These are phyloP conservation scores for Drosophila azteca DNA, from an alignment of 1,140 invertebrate genomes.

Conservation along the genomic window DNA sequence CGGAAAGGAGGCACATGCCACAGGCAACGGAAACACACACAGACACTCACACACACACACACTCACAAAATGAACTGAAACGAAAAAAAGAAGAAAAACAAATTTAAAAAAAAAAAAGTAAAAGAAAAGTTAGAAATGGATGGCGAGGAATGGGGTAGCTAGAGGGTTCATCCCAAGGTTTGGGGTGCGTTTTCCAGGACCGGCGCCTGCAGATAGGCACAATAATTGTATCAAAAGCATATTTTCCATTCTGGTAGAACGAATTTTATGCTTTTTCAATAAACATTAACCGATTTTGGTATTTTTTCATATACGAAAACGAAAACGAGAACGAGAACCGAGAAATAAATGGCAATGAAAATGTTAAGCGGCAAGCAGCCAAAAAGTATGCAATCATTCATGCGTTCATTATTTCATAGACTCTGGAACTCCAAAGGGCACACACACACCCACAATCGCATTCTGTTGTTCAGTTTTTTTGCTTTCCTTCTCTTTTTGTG, in stretches of 20 bases:
- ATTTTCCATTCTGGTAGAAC: slow-evolving; percentile 84
- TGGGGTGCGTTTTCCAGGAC: slow-evolving; percentile 53
- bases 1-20: slow-evolving; percentile 7
- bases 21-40: too few species aligned
- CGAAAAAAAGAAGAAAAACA: slow-evolving; percentile 61
- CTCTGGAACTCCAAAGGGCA: slow-evolving; percentile 49
- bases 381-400: slow-evolving; percentile 75
- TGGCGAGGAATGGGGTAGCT: slow-evolving; percentile 24
- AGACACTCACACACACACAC: slow-evolving; percentile 21
- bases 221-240: slow-evolving; percentile 84
- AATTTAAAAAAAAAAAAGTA: slow-evolving; percentile 51
- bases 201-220: slow-evolving; percentile 78
- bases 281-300: slow-evolving; percentile 84
- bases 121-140: slow-evolving; percentile 29
- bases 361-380: slow-evolving; percentile 37
- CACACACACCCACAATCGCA: slow-evolving; percentile 23
- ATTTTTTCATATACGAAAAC: slow-evolving; percentile 74
- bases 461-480: slow-evolving; percentile 44
- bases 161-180: slow-evolving; percentile 48
- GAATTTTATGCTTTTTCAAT: slow-evolving; percentile 84
- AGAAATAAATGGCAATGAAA: slow-evolving; percentile 43
- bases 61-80: slow-evolving; percentile 70
- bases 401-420: slow-evolving; percentile 83
- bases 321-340: slow-evolving; percentile 8
- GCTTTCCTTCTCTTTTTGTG: slow-evolving; percentile 29